A percentile compares a stretch with the other conserved stretches of the same genome.
phyloP scores from a whole-genome alignment of 2,113 vertebrate species.

The Coregonus clupeaformis region DNA sequence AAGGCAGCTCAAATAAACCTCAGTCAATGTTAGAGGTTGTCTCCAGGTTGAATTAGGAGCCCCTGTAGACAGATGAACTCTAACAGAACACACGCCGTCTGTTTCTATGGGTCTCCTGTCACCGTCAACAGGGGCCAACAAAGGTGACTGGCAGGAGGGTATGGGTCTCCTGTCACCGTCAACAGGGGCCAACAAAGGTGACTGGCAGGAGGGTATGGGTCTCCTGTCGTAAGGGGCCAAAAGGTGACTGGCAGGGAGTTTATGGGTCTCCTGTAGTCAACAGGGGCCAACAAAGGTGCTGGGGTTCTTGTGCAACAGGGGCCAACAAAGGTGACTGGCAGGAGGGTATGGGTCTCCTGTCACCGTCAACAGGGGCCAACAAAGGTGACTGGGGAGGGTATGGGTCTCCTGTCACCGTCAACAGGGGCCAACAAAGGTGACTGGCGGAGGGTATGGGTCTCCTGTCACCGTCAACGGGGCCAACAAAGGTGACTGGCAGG shows the following conservation, averaged over 20 bases:
- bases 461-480: conserved; percentile 22
- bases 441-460: conserved; percentile 23
- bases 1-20: too few species aligned
- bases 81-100: conserved; percentile 31
- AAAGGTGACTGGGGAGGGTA: conserved; percentile 32
- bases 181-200: conserved; percentile 31
- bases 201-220: conserved; percentile 27
- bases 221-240: conserved; percentile 22
- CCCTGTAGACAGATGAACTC: conserved; percentile 3
- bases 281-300: conserved; percentile 34
- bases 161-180: conserved; percentile 7
- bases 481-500: conserved; percentile 24
- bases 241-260: conserved; percentile 28
- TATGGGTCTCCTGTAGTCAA: too few species aligned
- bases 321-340: conserved; percentile 27
- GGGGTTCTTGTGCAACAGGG: conserved; percentile 27
- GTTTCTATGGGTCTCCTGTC: neutral
- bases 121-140: conserved; percentile 22
- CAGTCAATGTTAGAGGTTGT: neutral
- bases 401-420: too few species aligned
- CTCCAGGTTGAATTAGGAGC: too few species aligned
- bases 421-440: conserved; percentile 32
- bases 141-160: conserved; percentile 34
- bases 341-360: conserved; percentile 17
- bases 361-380: conserved; percentile 22